Evolutionary conservation across 2,113 vertebrate genomes (phyloP).

Genomic region (Ceyx melanurus): DNA sequence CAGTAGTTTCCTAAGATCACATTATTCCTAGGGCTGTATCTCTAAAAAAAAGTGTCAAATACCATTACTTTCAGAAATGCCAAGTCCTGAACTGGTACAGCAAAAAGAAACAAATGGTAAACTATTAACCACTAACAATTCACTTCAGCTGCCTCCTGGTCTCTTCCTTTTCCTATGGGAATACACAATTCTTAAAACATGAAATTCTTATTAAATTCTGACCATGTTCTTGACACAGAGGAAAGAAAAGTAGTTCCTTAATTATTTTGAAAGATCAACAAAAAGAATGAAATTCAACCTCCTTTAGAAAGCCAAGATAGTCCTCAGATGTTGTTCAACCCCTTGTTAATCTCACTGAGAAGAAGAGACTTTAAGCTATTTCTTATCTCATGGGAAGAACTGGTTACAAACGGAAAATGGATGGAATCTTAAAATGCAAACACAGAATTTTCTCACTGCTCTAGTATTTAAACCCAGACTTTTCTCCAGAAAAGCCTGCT

Average conservation of each 20-base stretch:
- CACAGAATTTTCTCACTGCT: background rate
- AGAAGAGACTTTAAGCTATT: background rate
- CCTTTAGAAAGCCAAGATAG: background rate
- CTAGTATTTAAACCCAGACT: background rate
- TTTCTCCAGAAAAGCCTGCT: background rate
- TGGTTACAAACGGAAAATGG: background rate
- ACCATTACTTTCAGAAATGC: background rate
- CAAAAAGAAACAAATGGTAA: background rate
- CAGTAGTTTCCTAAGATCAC: background rate
- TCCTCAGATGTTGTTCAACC: background rate
- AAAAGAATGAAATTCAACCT: background rate
- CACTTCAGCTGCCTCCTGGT: background rate
- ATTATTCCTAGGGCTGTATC: background rate
- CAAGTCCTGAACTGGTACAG: background rate
- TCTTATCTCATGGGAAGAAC: background rate
- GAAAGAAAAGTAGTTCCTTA: background rate
- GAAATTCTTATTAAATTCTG: background rate
- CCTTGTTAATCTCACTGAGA: background rate
- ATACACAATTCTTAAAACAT: background rate
- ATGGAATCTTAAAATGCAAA: background rate
- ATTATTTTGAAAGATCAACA: background rate
- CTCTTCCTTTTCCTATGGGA: background rate
- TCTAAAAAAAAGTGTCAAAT: background rate
- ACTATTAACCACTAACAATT: background rate
- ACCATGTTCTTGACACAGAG: background rate